These are phyloP conservation scores for Ellobium chinense DNA, from an alignment of 2,888 invertebrate species.

Conservation along the genomic window DNA sequence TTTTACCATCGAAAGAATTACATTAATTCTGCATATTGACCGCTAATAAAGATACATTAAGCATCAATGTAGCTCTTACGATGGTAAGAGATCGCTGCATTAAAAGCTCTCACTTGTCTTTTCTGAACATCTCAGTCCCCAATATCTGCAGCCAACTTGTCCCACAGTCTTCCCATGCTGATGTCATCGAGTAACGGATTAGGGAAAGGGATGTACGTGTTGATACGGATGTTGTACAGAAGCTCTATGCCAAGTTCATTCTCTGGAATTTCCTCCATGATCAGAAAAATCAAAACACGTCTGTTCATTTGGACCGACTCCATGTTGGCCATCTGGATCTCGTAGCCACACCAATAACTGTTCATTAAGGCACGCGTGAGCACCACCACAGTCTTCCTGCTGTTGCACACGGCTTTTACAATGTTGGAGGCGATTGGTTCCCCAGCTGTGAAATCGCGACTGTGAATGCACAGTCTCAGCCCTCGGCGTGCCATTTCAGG, in stretches of 20 bases:
- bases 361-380: conserved; percentile 30
- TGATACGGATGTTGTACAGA: conserved; percentile 36
- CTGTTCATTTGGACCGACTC: conserved; percentile 33
- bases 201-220: conserved; percentile 34
- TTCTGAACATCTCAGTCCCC: background rate
- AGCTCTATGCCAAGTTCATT: conserved; percentile 29
- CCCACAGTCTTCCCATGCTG: background rate
- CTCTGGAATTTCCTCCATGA: conserved; percentile 38
- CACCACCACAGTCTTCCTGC: conserved; percentile 46
- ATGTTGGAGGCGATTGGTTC: conserved; percentile 47
- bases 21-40: no score
- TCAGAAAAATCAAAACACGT: conserved; percentile 43
- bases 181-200: background rate
- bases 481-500: conserved; percentile 3
- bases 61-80: no score
- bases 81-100: no score
- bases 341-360: conserved; percentile 46
- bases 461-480: conserved; percentile 12
- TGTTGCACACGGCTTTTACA: conserved; percentile 34
- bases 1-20: no score
- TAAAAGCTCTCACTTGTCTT: no score
- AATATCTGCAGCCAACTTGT: conserved; percentile 5
- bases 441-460: conserved; percentile 31
- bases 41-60: no score
- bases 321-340: conserved; percentile 49